Evolutionary conservation across 2,797 vertebrate species (phyloP), one percentile per base, ranked within the genome.

Genomic region (Sebastes minor): DNA sequence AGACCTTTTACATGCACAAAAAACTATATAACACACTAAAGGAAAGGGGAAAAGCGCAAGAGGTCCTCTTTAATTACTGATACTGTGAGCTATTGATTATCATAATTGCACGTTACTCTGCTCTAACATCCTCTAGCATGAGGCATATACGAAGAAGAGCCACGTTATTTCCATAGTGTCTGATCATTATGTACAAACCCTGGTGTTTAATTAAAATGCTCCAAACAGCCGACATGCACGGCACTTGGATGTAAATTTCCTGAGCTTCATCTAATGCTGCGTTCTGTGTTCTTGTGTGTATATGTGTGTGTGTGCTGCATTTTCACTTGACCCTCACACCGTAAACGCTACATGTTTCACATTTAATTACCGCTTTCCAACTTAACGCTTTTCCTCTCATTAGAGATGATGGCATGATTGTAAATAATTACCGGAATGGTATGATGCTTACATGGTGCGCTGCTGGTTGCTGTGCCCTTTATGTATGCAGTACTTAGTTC

Each of bases 281-380:
- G 27, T 18, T 60, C 57, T 56, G 42, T 46, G 42, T 18, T 46
- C 42, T 46, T 32, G 2, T 66, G 18, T 71, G 20, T 30, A 20
- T 22, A 2, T 69, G 49, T 22, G 12, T 23, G 66, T 4, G n/a
- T 35, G 52, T 27, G 12, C 11, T 6, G 5, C 32, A 33, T 55
- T 71, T 78, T 62, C 75, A 62, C 71, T 84, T 87, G 81, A 91
- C 84, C 89, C 89, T 53, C n/a, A 3, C 27, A 70, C 46, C 78
- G 82, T 80, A 80, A 81, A 84, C 69, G 61, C 12, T 4, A 18
- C 27, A 4, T 8, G 33, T 81, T 83, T 76, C 30, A 57, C 68
- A 55, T 88, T 84, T 86, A 91, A 91, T 91, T 88, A 86, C 13
- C 8, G 11, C 12, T 69, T 78, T 53, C 49, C 12, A 75, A 49